Evolutionary conservation across 2,113 vertebrate species (phyloP).

Genomic region (Ochotona princeps): DNA sequence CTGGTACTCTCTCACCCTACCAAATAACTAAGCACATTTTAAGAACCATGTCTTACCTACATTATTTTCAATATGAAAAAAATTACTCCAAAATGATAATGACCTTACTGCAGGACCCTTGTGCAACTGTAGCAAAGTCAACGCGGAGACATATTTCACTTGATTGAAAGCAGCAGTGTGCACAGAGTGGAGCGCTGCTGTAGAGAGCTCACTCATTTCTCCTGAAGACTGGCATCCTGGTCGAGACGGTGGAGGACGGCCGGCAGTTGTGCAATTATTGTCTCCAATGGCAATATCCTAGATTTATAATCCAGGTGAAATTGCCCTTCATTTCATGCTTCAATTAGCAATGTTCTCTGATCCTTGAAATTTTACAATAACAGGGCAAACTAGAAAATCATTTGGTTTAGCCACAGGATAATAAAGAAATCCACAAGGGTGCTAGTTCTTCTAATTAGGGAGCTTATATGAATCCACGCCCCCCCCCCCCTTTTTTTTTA

Average conservation of each 20-base stretch:
- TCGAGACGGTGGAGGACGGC: no score
- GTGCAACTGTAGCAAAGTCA: neutral
- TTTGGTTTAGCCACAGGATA: neutral
- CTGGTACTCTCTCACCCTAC: no score
- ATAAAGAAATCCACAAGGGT: neutral
- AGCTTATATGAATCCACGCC: neutral
- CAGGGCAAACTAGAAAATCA: neutral
- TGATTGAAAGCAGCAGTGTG: no score
- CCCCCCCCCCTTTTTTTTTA: no score
- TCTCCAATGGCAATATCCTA: neutral
- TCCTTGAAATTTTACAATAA: slow-evolving; percentile 21
- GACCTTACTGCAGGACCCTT: neutral
- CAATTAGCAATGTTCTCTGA: neutral
- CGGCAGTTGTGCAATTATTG: neutral
- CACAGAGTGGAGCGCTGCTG: neutral
- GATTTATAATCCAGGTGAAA: slow-evolving; percentile 21
- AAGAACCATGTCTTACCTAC: no score
- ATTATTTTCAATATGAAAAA: neutral
- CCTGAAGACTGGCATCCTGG: neutral
- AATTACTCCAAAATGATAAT: fast-evolving
- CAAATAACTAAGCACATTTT: no score
- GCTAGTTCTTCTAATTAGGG: neutral
- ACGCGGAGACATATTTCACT: neutral
- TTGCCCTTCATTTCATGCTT: neutral
- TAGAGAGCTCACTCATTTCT: neutral